A percentile compares a stretch with the other conserved stretches of the same genome.
These are phyloP conservation scores for Sarcophaga peregrina DNA, from an alignment of 1,140 invertebrate genomes.

Conservation along the genomic window DNA sequence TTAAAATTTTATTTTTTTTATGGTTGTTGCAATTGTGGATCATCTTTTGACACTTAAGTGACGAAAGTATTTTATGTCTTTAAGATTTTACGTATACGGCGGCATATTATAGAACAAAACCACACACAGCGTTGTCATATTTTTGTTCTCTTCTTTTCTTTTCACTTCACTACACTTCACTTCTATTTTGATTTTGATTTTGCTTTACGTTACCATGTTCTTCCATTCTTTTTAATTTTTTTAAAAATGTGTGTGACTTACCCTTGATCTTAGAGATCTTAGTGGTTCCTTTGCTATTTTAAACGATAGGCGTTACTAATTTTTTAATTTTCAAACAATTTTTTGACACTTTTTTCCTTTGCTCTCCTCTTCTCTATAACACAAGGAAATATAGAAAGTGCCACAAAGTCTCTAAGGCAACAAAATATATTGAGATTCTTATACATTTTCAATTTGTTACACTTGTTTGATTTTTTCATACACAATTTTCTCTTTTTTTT, in stretches of 20 bases:
- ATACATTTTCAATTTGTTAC: slow-evolving; percentile 12
- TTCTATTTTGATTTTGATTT: too few relatives aligned
- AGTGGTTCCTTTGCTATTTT: not conserved
- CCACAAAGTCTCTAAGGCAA: not conserved
- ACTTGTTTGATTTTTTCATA: slow-evolving; percentile 13
- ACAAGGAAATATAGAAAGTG: not conserved
- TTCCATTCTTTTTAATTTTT: too few relatives aligned
- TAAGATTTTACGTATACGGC: not conserved
- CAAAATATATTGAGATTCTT: not conserved
- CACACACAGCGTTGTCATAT: slow-evolving; percentile 10
- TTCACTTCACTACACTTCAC: too few relatives aligned
- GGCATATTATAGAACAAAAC: slow-evolving; percentile 6
- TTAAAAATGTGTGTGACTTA: slow-evolving; percentile 3
- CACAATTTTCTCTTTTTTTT: too few relatives aligned
- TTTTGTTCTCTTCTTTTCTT: not conserved
- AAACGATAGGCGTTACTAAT: slow-evolving; percentile 6
- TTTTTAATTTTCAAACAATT: not conserved
- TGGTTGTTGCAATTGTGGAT: not conserved
- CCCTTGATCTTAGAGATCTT: slow-evolving; percentile 10
- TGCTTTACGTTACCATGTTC: too few relatives aligned
- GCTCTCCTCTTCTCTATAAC: not conserved
- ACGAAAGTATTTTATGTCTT: not conserved
- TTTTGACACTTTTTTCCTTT: slow-evolving; percentile 7
- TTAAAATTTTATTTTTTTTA: not conserved
- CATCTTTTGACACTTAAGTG: slow-evolving; percentile 26